Conservation (phyloP, 2,888 invertebrate genomes). For the Nemapogon koenigi region DNA sequence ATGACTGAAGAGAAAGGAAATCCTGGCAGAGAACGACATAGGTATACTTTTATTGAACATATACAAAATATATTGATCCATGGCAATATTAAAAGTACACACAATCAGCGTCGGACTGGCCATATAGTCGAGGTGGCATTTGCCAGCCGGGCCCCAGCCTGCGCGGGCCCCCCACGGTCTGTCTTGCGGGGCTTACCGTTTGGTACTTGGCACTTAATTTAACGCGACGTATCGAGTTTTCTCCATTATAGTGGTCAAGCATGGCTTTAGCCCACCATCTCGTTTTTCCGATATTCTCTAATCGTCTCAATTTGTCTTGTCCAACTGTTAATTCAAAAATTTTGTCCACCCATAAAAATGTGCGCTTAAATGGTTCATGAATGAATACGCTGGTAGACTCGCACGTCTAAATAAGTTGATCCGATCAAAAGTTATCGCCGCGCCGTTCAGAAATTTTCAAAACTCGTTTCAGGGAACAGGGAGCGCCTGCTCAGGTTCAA, state of each 20-base stretch:
- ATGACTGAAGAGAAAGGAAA: too few relatives aligned
- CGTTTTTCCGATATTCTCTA: conserved; percentile 7
- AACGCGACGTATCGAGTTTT: conserved; percentile 4
- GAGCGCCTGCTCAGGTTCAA: conserved; percentile 5
- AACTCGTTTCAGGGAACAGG: conserved; percentile 3
- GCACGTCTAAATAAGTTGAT: conserved; percentile 8
- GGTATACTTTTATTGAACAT: too few relatives aligned
- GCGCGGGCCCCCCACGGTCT: not conserved
- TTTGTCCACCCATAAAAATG: conserved; percentile 7
- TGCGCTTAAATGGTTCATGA: conserved; percentile 6
- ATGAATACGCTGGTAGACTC: conserved; percentile 1
- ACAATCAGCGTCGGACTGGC: too few relatives aligned
- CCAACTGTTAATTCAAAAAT: conserved; percentile 6
- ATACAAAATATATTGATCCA: too few relatives aligned
- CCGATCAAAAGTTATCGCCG: conserved; percentile 7
- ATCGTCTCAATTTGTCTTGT: conserved; percentile 7
- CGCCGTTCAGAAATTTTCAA: conserved; percentile 9
- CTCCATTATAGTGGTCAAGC: conserved; percentile 5
- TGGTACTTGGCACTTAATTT: not conserved
- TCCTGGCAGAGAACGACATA: too few relatives aligned
- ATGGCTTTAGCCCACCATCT: conserved; percentile 5
- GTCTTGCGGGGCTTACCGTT: conserved; percentile 1
- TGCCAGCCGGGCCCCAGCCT: too few relatives aligned
- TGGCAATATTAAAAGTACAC: too few relatives aligned
- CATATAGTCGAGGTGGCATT: too few relatives aligned